Evolutionary conservation across 2,888 invertebrate species (phyloP), one percentile per base, ranked within the genome.

Genomic region (Corbicula japonica): DNA sequence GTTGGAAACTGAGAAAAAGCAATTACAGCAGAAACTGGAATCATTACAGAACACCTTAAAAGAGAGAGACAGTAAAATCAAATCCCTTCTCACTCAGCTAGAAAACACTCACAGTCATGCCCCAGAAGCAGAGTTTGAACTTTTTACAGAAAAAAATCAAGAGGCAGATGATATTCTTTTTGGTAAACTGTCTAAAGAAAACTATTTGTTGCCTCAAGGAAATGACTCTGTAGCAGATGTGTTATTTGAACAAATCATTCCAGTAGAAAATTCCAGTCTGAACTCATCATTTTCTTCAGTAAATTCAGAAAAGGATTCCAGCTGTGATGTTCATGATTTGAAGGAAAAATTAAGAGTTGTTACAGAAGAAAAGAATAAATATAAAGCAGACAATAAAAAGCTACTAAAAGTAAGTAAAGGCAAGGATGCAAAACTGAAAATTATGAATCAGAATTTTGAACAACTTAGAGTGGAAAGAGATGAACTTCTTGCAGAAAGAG

Each of bases 371-470:
- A 79, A 76, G 52, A 79, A 83, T 58, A 80, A 80, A 50, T 80
- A 38, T 56, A 83, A 77, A 50, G 28, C 71, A 18, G 83, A 83
- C 44, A 83, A 77, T 68, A 83, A 78, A 44, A 83, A 83, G 30
- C 61, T 83, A 32, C 44, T 77, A 12, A 83, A 83, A 46, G 44
- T 83, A 12, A 65, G 80, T 23, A 80, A 80, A 60, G 83, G 80
- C 12, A 83, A 83, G 56, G 83, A 83, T 72, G 60, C 83, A 35
- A 83, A 83, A 60, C 41, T 76, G 23, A 80, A 72, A 65, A 32
- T 79, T 28, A 76, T 83, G 73, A 79, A 76, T 73, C 65, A 70
- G 50, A 83, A 83, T 30, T 79, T 83, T 74, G 83, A 83, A 54
- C 62, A 82, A 41, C 32, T 72, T 2, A 65, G 77, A 65, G 44